These are phyloP conservation scores for Ceratosolen solmsi DNA, from an alignment of 1,140 invertebrate species.

Conservation along the genomic window DNA sequence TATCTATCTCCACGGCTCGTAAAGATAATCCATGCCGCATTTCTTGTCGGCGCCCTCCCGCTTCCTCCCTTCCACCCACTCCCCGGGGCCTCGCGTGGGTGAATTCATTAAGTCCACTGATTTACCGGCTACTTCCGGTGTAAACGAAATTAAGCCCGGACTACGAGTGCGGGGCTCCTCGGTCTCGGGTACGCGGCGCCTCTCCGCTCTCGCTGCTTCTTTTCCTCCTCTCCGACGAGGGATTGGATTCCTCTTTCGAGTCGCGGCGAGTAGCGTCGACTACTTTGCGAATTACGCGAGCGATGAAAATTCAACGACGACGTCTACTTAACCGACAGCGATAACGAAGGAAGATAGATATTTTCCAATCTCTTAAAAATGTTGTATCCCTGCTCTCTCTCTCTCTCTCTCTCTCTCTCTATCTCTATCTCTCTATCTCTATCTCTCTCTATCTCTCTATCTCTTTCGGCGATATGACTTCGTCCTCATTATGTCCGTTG, in stretches of 20 bases:
- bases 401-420: too few relatives aligned
- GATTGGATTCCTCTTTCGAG: not conserved
- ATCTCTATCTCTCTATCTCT: too few relatives aligned
- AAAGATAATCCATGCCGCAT: constrained; percentile 66
- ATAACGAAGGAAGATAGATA: not conserved
- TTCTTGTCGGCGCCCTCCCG: constrained; percentile 50
- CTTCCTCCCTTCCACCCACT: not conserved
- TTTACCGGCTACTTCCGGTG: constrained; percentile 70
- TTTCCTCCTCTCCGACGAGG: too few relatives aligned
- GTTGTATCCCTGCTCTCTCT: too few relatives aligned
- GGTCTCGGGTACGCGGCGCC: not conserved
- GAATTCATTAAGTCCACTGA: constrained; percentile 70
- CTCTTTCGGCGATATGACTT: not conserved
- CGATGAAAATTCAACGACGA: not conserved
- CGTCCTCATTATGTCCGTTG: not conserved
- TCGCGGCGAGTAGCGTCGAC: not conserved
- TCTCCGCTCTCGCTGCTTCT: not conserved
- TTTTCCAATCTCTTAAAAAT: too few relatives aligned
- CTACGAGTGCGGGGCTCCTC: not conserved
- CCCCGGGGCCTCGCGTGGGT: constrained; percentile 24
- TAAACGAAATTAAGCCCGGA: constrained; percentile 65
- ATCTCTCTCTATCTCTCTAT: too few relatives aligned
- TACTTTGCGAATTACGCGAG: not conserved
- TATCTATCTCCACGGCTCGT: constrained; percentile 64
- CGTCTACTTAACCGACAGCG: not conserved